phyloP scores from a whole-genome alignment of 2,888 invertebrate species.

The Lasioglossum leucozonium region DNA sequence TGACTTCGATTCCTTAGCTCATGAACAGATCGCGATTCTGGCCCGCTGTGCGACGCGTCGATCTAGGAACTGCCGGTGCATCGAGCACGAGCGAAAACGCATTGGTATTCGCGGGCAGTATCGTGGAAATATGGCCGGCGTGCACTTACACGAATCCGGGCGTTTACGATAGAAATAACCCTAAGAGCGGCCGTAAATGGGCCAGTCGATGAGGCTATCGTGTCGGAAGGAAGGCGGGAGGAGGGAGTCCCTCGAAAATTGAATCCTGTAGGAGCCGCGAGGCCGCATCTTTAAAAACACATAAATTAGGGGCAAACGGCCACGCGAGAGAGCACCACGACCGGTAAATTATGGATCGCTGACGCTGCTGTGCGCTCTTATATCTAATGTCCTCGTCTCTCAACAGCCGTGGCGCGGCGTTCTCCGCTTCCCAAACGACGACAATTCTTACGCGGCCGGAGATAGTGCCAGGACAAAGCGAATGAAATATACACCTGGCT shows the following conservation, averaged over 20 bases:
- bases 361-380: slow-evolving; percentile 69
- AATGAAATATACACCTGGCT: slow-evolving; percentile 41
- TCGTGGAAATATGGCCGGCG: not conserved
- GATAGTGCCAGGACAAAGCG: slow-evolving; percentile 41
- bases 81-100: not conserved
- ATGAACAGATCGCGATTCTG: too few relatives aligned
- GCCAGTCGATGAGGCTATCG: slow-evolving; percentile 9
- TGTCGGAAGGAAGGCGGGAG: slow-evolving; percentile 9
- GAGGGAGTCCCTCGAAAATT: slow-evolving; percentile 74
- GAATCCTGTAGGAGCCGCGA: slow-evolving; percentile 77
- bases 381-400: slow-evolving; percentile 65
- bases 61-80: not conserved
- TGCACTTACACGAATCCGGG: slow-evolving; percentile 34
- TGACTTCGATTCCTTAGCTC: too few relatives aligned
- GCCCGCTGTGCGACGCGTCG: too few relatives aligned
- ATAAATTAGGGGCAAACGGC: slow-evolving; percentile 83
- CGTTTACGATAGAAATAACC: slow-evolving; percentile 34
- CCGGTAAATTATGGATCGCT: slow-evolving; percentile 83
- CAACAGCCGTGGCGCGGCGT: slow-evolving; percentile 30
- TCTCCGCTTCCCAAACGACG: slow-evolving; percentile 11
- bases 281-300: slow-evolving; percentile 82
- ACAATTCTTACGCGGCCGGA: slow-evolving; percentile 25
- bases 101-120: not conserved
- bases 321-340: slow-evolving; percentile 76
- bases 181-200: slow-evolving; percentile 27